These are phyloP conservation scores for Hydrozoanthus gracilis DNA, from an alignment of 92 coral and sea anemone genomes.

Conservation along the genomic window DNA sequence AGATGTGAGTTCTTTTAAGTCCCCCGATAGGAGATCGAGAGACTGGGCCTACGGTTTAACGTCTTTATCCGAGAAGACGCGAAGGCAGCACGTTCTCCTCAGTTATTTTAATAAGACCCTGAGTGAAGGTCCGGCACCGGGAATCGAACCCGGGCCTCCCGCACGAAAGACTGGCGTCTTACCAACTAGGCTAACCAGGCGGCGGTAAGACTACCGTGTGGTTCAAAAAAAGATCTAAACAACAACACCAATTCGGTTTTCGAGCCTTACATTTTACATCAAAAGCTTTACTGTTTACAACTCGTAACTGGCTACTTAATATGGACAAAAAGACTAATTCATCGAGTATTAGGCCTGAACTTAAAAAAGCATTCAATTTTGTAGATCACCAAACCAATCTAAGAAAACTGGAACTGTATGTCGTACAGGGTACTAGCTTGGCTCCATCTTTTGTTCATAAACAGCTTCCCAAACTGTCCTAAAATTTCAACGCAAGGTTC, in stretches of 20 bases:
- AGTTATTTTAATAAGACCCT: no score
- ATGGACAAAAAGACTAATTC: slow-evolving; percentile 45
- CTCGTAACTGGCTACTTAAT: slow-evolving; percentile 37
- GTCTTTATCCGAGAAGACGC: no score
- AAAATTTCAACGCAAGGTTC: not conserved
- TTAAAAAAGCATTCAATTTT: slow-evolving; percentile 47
- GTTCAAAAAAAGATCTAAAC: not conserved
- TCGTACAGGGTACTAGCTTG: not conserved
- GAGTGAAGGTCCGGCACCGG: no score
- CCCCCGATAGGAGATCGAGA: no score
- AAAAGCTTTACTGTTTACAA: slow-evolving; percentile 8
- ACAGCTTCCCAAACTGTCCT: not conserved
- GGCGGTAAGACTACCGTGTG: not conserved
- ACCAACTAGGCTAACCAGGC: no score
- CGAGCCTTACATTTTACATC: slow-evolving; percentile 14
- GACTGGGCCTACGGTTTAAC: no score
- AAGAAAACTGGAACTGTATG: not conserved
- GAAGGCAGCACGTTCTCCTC: no score
- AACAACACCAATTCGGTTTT: slow-evolving; percentile 26
- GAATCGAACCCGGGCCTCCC: no score
- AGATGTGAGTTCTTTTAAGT: no score
- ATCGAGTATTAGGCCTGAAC: slow-evolving; percentile 34
- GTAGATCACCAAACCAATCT: slow-evolving; percentile 33
- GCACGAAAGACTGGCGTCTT: no score
- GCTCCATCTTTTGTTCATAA: not conserved